Percentiles rank a stretch among this genome's conserved stretches.
phyloP scores from a whole-genome alignment of 2,113 vertebrate species.

The Leucoraja erinaceus region DNA sequence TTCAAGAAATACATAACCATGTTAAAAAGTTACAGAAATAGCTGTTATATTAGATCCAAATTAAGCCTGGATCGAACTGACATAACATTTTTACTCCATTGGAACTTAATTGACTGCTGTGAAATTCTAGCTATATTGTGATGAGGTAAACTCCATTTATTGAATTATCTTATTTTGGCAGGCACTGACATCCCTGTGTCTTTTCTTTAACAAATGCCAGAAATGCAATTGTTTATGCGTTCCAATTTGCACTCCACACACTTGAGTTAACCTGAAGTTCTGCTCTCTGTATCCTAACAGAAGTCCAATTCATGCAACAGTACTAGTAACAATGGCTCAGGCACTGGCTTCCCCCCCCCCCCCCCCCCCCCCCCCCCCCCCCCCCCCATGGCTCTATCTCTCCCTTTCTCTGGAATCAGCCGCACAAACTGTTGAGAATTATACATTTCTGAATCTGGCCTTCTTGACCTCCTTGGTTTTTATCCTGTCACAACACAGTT shows the following conservation, averaged over 20 bases:
- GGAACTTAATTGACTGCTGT: neutral
- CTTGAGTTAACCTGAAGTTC: neutral
- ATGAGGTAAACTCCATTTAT: neutral
- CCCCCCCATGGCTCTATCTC: neutral
- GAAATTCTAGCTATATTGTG: neutral
- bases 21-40: neutral
- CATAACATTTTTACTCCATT: neutral
- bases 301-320: neutral
- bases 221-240: neutral
- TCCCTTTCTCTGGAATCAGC: neutral
- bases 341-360: neutral
- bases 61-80: too few species aligned
- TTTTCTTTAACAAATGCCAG: neutral
- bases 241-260: neutral
- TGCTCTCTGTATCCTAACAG: neutral
- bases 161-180: neutral
- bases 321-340: too few species aligned
- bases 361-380: neutral
- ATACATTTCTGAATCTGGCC: neutral
- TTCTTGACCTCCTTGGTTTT: neutral
- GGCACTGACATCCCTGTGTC: neutral
- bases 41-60: too few species aligned
- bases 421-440: neutral
- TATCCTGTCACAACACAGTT: neutral
- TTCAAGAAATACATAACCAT: neutral